Percentiles rank a stretch among this genome's conserved stretches.
Evolutionary conservation across 2,113 vertebrate species (phyloP).

Genomic region (Sciurus niger): DNA sequence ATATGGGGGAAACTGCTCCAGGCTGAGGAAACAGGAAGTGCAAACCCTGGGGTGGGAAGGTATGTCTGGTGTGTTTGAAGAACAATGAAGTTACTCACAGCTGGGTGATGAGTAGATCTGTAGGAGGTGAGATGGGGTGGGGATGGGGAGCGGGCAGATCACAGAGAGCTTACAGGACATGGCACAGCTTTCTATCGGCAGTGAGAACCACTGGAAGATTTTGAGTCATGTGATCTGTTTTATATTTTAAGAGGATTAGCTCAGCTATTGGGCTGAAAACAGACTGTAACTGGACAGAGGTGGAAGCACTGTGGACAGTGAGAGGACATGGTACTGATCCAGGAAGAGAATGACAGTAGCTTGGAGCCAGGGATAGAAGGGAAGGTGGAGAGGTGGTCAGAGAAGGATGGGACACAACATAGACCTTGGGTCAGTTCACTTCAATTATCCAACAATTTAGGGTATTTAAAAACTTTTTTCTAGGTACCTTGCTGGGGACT

Average conservation of each 20-base stretch:
- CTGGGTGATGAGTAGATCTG: background rate
- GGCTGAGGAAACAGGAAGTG: background rate
- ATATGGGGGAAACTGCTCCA: background rate
- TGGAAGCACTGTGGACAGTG: background rate
- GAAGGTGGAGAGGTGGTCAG: background rate
- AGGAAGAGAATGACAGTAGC: background rate
- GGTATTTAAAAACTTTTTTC: background rate
- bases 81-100: background rate
- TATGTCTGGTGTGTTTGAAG: background rate
- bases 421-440: background rate
- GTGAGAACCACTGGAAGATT: background rate
- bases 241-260: constrained; percentile 23
- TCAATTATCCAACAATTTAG: background rate
- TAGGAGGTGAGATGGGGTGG: too few relatives aligned
- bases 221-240: background rate
- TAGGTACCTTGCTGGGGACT: background rate
- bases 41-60: background rate
- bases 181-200: background rate
- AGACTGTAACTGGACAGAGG: background rate
- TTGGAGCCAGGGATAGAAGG: background rate
- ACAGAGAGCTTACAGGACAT: background rate
- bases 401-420: background rate
- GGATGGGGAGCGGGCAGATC: background rate
- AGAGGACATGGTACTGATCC: background rate
- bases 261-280: constrained; percentile 1